These are phyloP conservation scores for Agrochola litura DNA, from an alignment of 2,888 invertebrate species.

Conservation along the genomic window DNA sequence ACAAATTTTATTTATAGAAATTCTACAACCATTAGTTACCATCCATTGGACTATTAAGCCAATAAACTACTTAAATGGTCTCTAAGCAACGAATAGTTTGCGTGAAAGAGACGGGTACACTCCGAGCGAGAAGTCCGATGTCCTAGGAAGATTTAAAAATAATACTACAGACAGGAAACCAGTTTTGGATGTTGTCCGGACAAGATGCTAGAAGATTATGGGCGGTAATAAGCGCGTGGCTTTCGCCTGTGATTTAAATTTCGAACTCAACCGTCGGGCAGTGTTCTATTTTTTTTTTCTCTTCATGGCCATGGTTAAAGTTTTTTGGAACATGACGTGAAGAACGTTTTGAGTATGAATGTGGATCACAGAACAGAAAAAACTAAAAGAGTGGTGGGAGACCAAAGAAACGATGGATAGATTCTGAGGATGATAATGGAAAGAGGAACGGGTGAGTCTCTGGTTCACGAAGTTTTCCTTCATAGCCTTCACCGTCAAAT, in stretches of 20 bases:
- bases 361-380: no score
- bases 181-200: conserved; percentile 56
- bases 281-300: conserved; percentile 30
- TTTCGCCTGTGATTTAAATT: conserved; percentile 57
- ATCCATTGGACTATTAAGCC: conserved; percentile 40
- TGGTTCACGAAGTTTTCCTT: not conserved
- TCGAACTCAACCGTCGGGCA: conserved; percentile 42
- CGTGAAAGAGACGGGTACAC: conserved; percentile 32
- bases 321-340: not conserved
- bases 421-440: not conserved
- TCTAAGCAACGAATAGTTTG: conserved; percentile 48
- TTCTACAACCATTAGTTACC: not conserved
- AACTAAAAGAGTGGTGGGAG: not conserved
- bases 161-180: conserved; percentile 63
- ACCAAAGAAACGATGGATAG: not conserved
- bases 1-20: conserved; percentile 21
- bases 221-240: conserved; percentile 51
- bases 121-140: conserved; percentile 46
- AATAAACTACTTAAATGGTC: conserved; percentile 48
- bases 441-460: not conserved
- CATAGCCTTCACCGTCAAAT: not conserved
- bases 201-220: conserved; percentile 60
- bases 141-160: conserved; percentile 68
- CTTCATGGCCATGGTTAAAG: not conserved
- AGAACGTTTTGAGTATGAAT: not conserved